A percentile compares a stretch with the other conserved stretches of the same genome.
phyloP scores from a whole-genome alignment of 1,140 invertebrate species.

The Dendrolimus punctatus region DNA sequence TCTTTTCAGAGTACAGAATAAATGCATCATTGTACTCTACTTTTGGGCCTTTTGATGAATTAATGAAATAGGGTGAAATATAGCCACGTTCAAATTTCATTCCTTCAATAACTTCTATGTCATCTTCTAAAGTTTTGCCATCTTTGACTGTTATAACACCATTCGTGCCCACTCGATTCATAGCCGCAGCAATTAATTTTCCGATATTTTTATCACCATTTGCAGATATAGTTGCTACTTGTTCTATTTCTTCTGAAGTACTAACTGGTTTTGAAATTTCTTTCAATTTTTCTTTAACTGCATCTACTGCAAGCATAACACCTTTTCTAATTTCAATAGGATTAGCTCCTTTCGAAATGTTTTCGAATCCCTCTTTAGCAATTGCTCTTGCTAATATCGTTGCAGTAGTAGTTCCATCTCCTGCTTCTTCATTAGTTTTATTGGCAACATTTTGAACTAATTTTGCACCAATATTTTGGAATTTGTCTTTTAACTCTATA shows the following conservation, averaged over 20 bases:
- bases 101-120: slow-evolving; percentile 93
- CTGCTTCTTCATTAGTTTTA: slow-evolving; percentile 96
- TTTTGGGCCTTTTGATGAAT: slow-evolving; percentile 89
- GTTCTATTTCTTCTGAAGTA: slow-evolving; percentile 34
- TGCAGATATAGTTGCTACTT: slow-evolving; percentile 96
- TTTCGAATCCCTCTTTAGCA: slow-evolving; percentile 95
- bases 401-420: slow-evolving; percentile 50
- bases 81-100: slow-evolving; percentile 98
- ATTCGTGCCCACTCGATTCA: slow-evolving; percentile 94
- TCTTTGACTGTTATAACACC: slow-evolving; percentile 97
- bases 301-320: slow-evolving; percentile 92
- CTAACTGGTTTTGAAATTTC: slow-evolving; percentile 80
- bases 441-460: slow-evolving; percentile 96
- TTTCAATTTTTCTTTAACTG: slow-evolving; percentile 85
- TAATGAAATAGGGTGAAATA: slow-evolving; percentile 97
- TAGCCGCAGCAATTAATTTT: slow-evolving; percentile 90
- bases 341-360: slow-evolving; percentile 93
- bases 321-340: slow-evolving; percentile 91
- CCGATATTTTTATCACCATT: slow-evolving; percentile 92
- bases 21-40: slow-evolving; percentile 94
- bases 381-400: slow-evolving; percentile 94
- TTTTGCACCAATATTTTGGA: slow-evolving; percentile 95
- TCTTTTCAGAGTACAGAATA: slow-evolving; percentile 91
- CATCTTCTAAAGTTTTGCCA: slow-evolving; percentile 92
- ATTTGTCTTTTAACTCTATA: slow-evolving; percentile 94